phyloP scores from a whole-genome alignment of 2,797 vertebrate species.

The Anguilla pacifica region DNA sequence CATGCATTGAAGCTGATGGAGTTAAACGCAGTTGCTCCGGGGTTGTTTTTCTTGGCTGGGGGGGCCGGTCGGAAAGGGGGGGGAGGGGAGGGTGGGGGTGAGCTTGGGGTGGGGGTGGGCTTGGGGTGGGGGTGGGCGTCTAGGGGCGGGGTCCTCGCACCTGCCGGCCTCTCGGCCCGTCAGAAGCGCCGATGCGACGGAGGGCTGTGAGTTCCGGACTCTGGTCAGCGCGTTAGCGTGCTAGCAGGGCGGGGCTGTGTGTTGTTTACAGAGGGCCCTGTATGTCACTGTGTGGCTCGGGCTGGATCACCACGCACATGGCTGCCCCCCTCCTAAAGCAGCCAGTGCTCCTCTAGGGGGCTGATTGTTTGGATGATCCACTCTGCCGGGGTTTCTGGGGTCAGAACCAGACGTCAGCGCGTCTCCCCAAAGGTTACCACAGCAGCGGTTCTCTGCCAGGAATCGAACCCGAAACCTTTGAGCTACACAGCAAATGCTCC shows the following conservation, averaged over 20 bases:
- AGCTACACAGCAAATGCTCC: not conserved
- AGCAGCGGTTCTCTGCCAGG: not conserved
- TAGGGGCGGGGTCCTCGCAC: not conserved
- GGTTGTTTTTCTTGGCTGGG: not conserved
- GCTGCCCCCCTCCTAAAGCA: not conserved
- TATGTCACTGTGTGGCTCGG: not conserved
- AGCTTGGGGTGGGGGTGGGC: not conserved
- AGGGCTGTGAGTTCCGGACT: not conserved
- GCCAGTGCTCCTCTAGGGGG: not conserved
- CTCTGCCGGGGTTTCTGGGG: too few species aligned
- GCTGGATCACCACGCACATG: not conserved
- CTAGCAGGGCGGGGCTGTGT: not conserved
- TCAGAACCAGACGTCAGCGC: too few species aligned
- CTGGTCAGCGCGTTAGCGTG: not conserved
- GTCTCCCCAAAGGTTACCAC: not conserved
- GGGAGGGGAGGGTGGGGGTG: not conserved
- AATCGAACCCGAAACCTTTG: not conserved
- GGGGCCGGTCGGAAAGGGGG: not conserved
- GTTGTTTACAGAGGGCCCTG: not conserved
- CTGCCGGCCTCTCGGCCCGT: not conserved
- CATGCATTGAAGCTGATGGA: not conserved
- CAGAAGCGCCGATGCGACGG: not conserved
- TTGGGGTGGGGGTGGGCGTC: not conserved
- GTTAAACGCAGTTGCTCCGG: not conserved
- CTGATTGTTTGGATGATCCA: not conserved